Evolutionary conservation across 2,797 vertebrate species (phyloP), one percentile per base, ranked within the genome.

Genomic region (Cyprinodon diabolis): DNA sequence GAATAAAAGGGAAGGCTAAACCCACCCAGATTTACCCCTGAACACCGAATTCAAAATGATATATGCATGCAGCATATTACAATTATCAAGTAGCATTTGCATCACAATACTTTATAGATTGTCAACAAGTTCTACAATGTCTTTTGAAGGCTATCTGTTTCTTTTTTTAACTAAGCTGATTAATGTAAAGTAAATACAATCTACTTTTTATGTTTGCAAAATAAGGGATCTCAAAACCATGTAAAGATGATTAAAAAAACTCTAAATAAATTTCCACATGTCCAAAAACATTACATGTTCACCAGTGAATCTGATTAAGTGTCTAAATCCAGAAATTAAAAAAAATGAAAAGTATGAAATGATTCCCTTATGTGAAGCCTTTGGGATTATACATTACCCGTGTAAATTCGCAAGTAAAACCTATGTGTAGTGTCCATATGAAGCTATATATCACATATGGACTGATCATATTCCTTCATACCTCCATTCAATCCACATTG

Each of bases 1-100:
- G 63, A 79, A 35, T 73, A 52, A 55, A 76, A 76, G 57, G 67
- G 72, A 68, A 77, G 65, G 17, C 75, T 72, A 60, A 70, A 74
- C 70, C 69, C 56, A 58, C 55, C 66, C 49, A 40, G 17, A 68
- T 75, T 76, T 25, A 49, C 43, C 67, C 17, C 43, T 6, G 8
- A 72, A 73, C 17, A 66, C 48, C 37, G 77, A 40, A 45, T 8
- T 69, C 37, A 62, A 73, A 56, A 69, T 23, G 11, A 15, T 15
- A 60, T 51, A 60, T 57, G 55, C 68, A 74, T 40, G 11, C 49
- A 68, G 30, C 30, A 37, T 11, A 66, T 69, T 56, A 75, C 35
- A 74, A 66, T 40, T 47, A 76, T 17, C 68, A 43, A 82, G 49
- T 13, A 25, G 56, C 8, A 25, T 40, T 4, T 23, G 40, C 40